phyloP scores from a whole-genome alignment of 1,140 invertebrate genomes.

The Caenorhabditis latens region DNA sequence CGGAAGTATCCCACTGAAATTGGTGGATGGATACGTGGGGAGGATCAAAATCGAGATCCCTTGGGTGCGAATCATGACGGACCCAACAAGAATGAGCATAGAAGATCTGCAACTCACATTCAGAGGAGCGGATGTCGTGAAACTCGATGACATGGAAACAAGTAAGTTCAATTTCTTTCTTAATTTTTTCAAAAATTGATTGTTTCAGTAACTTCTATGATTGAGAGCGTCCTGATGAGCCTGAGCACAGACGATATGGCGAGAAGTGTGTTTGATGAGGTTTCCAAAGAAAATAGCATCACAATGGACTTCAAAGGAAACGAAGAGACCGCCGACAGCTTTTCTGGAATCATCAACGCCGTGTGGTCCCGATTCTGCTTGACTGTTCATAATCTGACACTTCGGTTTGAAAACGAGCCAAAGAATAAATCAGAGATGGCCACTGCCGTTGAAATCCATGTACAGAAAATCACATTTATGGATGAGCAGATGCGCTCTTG shows the following conservation, averaged over 20 bases:
- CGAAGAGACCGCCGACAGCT: constrained; percentile 39
- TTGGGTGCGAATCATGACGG: constrained; percentile 44
- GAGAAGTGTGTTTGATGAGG: constrained; percentile 56
- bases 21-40: constrained; percentile 62
- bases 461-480: constrained; percentile 55
- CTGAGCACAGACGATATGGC: constrained; percentile 58
- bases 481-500: constrained; percentile 64
- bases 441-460: constrained; percentile 57
- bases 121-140: constrained; percentile 26
- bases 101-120: constrained; percentile 60
- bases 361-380: constrained; percentile 60
- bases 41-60: constrained; percentile 63
- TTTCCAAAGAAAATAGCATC: constrained; percentile 22
- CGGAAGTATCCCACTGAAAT: constrained; percentile 46
- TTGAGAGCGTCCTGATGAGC: constrained; percentile 56
- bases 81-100: constrained; percentile 57
- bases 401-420: constrained; percentile 58
- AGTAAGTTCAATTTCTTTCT: constrained; percentile 7
- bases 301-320: not conserved
- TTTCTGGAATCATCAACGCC: constrained; percentile 56
- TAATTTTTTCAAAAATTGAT: not conserved
- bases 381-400: constrained; percentile 39
- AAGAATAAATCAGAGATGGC: constrained; percentile 48
- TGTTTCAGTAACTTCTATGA: constrained; percentile 57
- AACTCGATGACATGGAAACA: constrained; percentile 52